phyloP scores from a whole-genome alignment of 2,888 invertebrate species.

The Leuctra nigra region DNA sequence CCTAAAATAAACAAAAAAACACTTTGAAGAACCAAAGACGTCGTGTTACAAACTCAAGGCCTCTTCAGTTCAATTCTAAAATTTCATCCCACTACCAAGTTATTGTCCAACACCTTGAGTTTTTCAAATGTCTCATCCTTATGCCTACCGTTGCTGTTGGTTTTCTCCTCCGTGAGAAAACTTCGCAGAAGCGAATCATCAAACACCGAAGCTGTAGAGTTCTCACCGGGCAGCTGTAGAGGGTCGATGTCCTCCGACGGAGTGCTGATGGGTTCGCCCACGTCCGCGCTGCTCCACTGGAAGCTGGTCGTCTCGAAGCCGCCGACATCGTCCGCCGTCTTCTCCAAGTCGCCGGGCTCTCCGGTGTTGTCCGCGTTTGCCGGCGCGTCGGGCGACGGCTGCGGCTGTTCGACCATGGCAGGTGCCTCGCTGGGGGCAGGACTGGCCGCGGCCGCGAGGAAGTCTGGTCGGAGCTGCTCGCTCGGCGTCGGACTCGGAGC shows the following conservation, averaged over 20 bases:
- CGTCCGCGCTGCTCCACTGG: conserved; percentile 3
- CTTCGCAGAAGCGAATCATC: conserved; percentile 22
- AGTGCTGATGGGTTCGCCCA: background rate
- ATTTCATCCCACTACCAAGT: too few relatives aligned
- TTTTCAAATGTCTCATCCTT: too few relatives aligned
- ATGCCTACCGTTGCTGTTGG: too few relatives aligned
- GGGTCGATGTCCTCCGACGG: conserved; percentile 36
- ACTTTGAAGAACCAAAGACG: too few relatives aligned
- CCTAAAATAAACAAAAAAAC: too few relatives aligned
- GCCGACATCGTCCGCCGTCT: conserved; percentile 37
- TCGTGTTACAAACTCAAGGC: too few relatives aligned
- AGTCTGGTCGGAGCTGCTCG: conserved; percentile 23
- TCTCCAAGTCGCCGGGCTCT: background rate
- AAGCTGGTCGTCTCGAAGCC: conserved; percentile 28
- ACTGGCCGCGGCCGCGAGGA: conserved; percentile 11
- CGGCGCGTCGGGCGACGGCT: conserved; percentile 22
- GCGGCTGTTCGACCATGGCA: conserved; percentile 21
- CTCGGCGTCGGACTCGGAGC: conserved; percentile 22
- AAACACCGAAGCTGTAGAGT: background rate
- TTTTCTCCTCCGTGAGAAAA: conserved; percentile 10
- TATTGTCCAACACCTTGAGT: too few relatives aligned
- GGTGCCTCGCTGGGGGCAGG: background rate
- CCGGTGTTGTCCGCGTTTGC: background rate
- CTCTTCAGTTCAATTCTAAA: too few relatives aligned
- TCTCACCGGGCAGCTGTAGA: conserved; percentile 38